Evolutionary conservation across 2,113 vertebrate genomes (phyloP), one percentile per base, ranked within the genome.

Genomic region (Tapirus terrestris): DNA sequence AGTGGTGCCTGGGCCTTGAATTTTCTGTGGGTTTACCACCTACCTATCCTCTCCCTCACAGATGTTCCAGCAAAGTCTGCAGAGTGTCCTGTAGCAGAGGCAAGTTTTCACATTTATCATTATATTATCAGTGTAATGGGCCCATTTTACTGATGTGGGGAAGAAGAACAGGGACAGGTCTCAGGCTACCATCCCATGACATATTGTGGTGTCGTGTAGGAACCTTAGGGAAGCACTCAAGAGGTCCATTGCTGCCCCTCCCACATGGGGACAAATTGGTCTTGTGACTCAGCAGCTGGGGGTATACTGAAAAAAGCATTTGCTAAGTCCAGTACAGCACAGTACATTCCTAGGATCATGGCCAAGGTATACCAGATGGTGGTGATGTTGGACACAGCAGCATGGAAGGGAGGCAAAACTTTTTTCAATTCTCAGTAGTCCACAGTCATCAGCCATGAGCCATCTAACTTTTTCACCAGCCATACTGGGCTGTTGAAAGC

Each of bases 351-450:
- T 13, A 83, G 60, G 18, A 83, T 29, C 60, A 48, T 3, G 17
- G 20, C 61, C 45, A 91, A 53, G 1, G 45, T 53, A 29, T 53
- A 45, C 48, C 16, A 51, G 61, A 13, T 39, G 25, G 17, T 79
- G 61, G 6, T 10, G 53, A 53, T 17, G 12, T 14, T 12, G 72
- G 13, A 9, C 58, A 63, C 58, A 61, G 16, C 1, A 0, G 8
- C 48, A 39, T 31, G 16, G 60, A 90, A 27, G 11, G 53, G 6
- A 31, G 29, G 43, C n/a, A 56, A 80, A 39, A 80, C 17, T 17
- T 53, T 56, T 11, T 63, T 27, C n/a, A 91, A 7, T 9, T 53
- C 25, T 51, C 10, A 45, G 53, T 33, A 75, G 36, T 33, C 65
- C 13, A 36, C 23, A 6, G 43, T 27, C 29, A 4, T 25, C 29